Evolutionary conservation across 1,140 invertebrate genomes (phyloP).

Genomic region (Araneus ventricosus): DNA sequence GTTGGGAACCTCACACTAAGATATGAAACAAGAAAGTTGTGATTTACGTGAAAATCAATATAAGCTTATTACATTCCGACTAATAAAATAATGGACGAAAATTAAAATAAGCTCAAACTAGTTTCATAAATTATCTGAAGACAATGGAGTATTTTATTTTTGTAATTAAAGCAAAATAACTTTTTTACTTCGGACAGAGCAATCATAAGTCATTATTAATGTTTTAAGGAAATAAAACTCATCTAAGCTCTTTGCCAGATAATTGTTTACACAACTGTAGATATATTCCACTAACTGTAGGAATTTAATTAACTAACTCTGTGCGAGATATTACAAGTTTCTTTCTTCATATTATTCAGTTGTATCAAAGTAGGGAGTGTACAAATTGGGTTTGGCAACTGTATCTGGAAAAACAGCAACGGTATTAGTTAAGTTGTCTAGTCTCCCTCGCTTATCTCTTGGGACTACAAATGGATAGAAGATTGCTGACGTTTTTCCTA

Average conservation of each 20-base stretch:
- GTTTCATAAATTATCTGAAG: not conserved
- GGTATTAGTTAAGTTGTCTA: too few species aligned
- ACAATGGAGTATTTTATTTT: not conserved
- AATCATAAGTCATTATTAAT: not conserved
- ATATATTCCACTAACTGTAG: not conserved
- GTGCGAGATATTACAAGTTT: not conserved
- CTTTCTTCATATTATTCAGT: not conserved
- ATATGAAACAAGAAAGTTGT: not conserved
- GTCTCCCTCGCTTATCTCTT: too few species aligned
- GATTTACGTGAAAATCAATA: not conserved
- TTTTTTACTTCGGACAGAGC: not conserved
- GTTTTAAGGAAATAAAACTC: not conserved
- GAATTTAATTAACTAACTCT: not conserved
- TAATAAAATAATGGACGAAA: not conserved
- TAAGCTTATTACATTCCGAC: not conserved
- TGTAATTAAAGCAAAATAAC: not conserved
- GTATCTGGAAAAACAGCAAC: too few species aligned
- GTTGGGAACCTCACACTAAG: too few species aligned
- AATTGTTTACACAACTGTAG: not conserved
- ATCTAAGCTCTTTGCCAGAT: not conserved
- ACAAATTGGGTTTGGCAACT: too few species aligned
- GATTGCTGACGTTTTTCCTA: too few species aligned
- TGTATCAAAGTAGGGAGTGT: not conserved
- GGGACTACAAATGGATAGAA: too few species aligned
- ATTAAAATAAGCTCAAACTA: not conserved